A percentile compares a stretch with the other conserved stretches of the same genome.
Evolutionary conservation across 2,113 vertebrate species (phyloP).

Genomic region (Eudyptes chrysolophus): DNA sequence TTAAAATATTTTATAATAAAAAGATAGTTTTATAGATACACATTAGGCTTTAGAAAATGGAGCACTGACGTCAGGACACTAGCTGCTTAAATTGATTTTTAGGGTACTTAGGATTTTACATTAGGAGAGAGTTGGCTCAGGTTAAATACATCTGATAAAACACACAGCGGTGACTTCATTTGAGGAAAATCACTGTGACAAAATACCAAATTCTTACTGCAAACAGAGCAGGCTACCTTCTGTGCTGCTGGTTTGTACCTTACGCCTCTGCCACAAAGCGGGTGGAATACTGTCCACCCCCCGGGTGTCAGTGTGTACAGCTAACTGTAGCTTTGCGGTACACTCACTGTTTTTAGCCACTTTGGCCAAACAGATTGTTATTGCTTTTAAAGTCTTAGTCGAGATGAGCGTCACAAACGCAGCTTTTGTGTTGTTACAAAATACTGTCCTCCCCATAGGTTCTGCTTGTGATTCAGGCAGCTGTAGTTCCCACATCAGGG

Average conservation of each 20-base stretch:
- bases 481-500: neutral
- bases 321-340: neutral
- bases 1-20: neutral
- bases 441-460: accelerated
- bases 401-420: neutral
- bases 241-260: neutral
- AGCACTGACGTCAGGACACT: neutral
- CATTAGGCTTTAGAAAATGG: neutral
- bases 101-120: neutral
- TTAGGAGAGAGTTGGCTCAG: neutral
- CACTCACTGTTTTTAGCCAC: neutral
- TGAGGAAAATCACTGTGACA: neutral
- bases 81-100: neutral
- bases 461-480: neutral
- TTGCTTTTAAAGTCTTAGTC: neutral
- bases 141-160: neutral
- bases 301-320: neutral
- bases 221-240: neutral
- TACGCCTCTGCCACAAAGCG: accelerated
- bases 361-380: neutral
- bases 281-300: neutral
- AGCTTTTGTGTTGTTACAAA: neutral
- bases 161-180: neutral
- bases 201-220: neutral
- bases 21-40: neutral